These are phyloP conservation scores for Apostichopus leukothele DNA, from an alignment of 53 echinoderm and acorn worm genomes.

Conservation along the genomic window DNA sequence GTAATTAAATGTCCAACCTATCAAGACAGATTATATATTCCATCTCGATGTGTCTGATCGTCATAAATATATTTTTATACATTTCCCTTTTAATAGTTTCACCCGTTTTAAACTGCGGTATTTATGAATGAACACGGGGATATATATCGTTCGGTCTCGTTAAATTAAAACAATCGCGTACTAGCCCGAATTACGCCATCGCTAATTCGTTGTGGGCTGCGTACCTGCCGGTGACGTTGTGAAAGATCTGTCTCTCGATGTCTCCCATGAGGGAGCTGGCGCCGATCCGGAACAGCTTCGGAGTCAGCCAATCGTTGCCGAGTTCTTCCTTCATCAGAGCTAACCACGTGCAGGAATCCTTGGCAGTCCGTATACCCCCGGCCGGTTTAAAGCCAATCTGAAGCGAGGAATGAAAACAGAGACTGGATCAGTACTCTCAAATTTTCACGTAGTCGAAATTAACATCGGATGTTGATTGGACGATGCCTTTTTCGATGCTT, in stretches of 20 bases:
- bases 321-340: constrained; percentile 98
- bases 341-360: constrained; percentile 91
- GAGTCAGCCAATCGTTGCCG: constrained; percentile 94
- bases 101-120: no score
- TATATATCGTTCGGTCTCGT: no score
- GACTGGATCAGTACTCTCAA: background rate
- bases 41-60: no score
- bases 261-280: constrained; percentile 88
- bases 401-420: background rate
- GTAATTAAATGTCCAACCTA: no score
- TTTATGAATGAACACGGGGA: no score
- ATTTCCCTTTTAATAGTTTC: no score
- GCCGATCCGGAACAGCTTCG: constrained; percentile 87
- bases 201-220: constrained; percentile 88
- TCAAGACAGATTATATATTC: no score
- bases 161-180: no score
- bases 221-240: constrained; percentile 89
- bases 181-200: constrained; percentile 57
- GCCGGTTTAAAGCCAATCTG: constrained; percentile 99
- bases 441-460: background rate
- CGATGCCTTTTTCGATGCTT: no score
- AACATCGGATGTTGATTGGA: no score
- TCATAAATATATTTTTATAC: no score
- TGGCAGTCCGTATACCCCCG: constrained; percentile 92
- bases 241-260: constrained; percentile 92